These are phyloP conservation scores for Drosophila maculinotata DNA, from an alignment of 2,888 invertebrate genomes.

Conservation along the genomic window DNA sequence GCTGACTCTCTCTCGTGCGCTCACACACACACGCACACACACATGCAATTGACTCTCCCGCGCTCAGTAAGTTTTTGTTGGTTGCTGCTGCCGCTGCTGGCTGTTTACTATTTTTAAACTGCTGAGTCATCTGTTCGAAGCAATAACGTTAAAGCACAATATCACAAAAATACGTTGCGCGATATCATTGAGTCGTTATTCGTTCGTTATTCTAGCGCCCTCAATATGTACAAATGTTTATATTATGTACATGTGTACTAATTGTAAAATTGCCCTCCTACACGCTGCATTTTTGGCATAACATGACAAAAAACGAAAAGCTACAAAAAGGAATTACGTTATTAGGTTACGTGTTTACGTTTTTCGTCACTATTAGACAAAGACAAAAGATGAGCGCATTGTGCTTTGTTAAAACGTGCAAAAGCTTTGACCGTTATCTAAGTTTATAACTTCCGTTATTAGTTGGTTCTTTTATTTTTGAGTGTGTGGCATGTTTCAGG, in stretches of 20 bases:
- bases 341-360: slow-evolving; percentile 59
- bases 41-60: slow-evolving; percentile 20
- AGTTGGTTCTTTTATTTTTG: slow-evolving; percentile 10
- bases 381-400: slow-evolving; percentile 17
- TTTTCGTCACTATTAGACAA: slow-evolving; percentile 14
- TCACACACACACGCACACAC: background rate
- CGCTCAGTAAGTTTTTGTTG: slow-evolving; percentile 53
- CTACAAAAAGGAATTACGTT: slow-evolving; percentile 24
- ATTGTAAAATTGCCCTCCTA: slow-evolving; percentile 11
- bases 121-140: slow-evolving; percentile 84
- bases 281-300: slow-evolving; percentile 31
- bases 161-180: slow-evolving; percentile 36
- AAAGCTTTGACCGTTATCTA: slow-evolving; percentile 55
- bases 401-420: slow-evolving; percentile 48
- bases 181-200: slow-evolving; percentile 49
- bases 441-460: slow-evolving; percentile 59
- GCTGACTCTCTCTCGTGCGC: slow-evolving; percentile 6
- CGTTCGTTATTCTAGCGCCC: slow-evolving; percentile 38
- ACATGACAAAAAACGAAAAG: slow-evolving; percentile 6
- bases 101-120: slow-evolving; percentile 85
- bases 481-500: slow-evolving; percentile 32
- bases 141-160: slow-evolving; percentile 70
- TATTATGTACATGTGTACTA: slow-evolving; percentile 20
- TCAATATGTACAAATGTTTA: slow-evolving; percentile 25
- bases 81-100: slow-evolving; percentile 56